phyloP scores from a whole-genome alignment of 2,113 vertebrate species.

The Labrus mixtus region DNA sequence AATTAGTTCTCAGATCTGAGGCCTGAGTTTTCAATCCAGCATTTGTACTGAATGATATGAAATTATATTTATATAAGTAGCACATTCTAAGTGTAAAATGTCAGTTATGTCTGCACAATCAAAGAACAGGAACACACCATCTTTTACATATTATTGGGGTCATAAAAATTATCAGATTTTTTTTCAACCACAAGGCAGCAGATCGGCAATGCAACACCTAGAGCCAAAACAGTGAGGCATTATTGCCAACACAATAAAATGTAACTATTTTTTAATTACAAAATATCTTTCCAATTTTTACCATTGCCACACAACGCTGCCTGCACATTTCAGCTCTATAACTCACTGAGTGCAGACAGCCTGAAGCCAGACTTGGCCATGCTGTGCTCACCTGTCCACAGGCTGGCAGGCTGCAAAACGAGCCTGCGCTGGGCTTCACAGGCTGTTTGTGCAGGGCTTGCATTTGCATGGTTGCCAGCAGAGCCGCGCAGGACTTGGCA shows the following conservation, averaged over 20 bases:
- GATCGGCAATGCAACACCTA: slow-evolving; percentile 6
- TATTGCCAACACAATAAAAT: slow-evolving; percentile 50
- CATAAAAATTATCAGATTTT: slow-evolving; percentile 62
- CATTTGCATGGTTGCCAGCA: slow-evolving; percentile 77
- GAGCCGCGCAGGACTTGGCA: slow-evolving; percentile 61
- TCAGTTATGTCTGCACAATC: slow-evolving; percentile 33
- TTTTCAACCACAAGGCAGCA: slow-evolving; percentile 60
- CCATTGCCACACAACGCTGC: neutral
- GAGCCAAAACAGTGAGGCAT: slow-evolving; percentile 26
- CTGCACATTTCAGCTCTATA: slow-evolving; percentile 5
- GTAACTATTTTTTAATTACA: slow-evolving; percentile 31
- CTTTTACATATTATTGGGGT: slow-evolving; percentile 64
- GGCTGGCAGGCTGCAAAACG: slow-evolving; percentile 40
- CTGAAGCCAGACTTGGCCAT: slow-evolving; percentile 35
- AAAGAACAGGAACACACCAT: slow-evolving; percentile 42
- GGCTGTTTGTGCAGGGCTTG: slow-evolving; percentile 68
- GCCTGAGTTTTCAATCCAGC: slow-evolving; percentile 2
- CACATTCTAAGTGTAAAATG: slow-evolving; percentile 45
- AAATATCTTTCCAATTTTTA: slow-evolving; percentile 29
- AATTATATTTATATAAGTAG: slow-evolving; percentile 51
- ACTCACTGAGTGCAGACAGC: slow-evolving; percentile 35
- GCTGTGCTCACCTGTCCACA: slow-evolving; percentile 58
- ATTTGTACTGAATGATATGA: neutral
- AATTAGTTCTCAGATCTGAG: slow-evolving; percentile 24
- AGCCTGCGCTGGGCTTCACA: slow-evolving; percentile 28